Base-by-base conservation (phyloP, 1,140 invertebrate genomes). In the Drosophila bocki region DNA sequence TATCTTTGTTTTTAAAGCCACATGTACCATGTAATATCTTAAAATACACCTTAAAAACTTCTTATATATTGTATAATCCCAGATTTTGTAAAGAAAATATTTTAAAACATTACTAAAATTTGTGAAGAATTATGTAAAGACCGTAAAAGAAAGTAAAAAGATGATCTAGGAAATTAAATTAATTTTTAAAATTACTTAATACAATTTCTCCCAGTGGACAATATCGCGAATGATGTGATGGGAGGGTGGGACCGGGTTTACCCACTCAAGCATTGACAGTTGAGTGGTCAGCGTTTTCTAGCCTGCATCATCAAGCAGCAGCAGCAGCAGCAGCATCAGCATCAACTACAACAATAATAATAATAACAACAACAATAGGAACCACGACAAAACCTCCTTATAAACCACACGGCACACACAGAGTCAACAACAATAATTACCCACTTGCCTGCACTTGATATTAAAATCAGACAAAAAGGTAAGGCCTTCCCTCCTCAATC, bases 381-480 rank as follows among this genome's bases (percentile, higher is more conserved):
- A 26, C 76, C 41, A 54, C 75, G 67, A 63, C 39, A 45, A 63
- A 61, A 47, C 80, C 67, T 63, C 79, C 75, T 85, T 77, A 75
- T 50, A 13, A 64, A 65, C 48, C 74, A 58, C 60, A 56, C 45
- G 71, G 71, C 74, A 75, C 74, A 76, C 56, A 77, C 53, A 56
- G 53, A 76, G 84, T 83, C 84, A 88, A 88, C 84, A 88, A 76
- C 84, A 88, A 88, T 88, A 88, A 88, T 90, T 90, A 90, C 85
- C 85, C 85, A 90, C 85, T 88, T 88, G 84, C 85, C 85, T 90
- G 84, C 84, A 88, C 84, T 90, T 90, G 85, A 90, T 90, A 90
- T 90, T 90, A 90, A 90, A 90, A 90, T 90, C 85, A 90, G 85
- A 82, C 86, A 90, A 90, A 72, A 84, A 91, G 78, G 67, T 44